Conservation (phyloP, 2,113 vertebrate genomes). For the Ophiodon elongatus region DNA sequence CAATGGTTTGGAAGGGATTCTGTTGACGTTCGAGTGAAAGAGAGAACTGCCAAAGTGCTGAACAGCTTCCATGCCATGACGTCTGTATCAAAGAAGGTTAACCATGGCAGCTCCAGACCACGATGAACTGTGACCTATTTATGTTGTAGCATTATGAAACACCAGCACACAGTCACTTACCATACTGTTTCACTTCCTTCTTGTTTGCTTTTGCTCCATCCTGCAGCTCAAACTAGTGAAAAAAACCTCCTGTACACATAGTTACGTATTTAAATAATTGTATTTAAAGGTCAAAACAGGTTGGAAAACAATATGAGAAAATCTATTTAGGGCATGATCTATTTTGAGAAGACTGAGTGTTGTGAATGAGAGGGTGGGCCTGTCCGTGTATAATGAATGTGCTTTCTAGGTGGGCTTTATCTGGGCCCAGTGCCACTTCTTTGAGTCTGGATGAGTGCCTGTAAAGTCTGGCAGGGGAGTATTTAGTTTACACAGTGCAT, state of each 20-base stretch:
- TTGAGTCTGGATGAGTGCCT: slow-evolving; percentile 5
- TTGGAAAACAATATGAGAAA: slow-evolving; percentile 30
- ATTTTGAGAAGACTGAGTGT: slow-evolving; percentile 25
- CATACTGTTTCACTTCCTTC: not conserved
- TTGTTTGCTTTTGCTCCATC: not conserved
- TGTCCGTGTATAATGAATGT: slow-evolving; percentile 13
- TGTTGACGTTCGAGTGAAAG: not conserved
- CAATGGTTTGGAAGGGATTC: not conserved
- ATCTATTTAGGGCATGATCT: slow-evolving; percentile 33
- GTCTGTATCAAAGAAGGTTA: not conserved
- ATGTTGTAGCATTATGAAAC: not conserved
- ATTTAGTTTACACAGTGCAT: not conserved
- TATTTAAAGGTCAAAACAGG: not conserved
- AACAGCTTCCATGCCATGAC: not conserved
- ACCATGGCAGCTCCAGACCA: slow-evolving; percentile 6
- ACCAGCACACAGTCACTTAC: not conserved
- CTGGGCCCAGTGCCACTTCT: slow-evolving; percentile 21
- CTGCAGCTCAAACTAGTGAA: not conserved
- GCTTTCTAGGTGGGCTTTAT: slow-evolving; percentile 31
- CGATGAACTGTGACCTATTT: not conserved
- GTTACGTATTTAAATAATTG: slow-evolving; percentile 7
- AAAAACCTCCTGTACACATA: not conserved
- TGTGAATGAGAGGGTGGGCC: slow-evolving; percentile 40
- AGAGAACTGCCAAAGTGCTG: slow-evolving; percentile 1
- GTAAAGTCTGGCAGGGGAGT: not conserved